phyloP scores from a whole-genome alignment of 2,797 vertebrate genomes.

The Semotilus atromaculatus region DNA sequence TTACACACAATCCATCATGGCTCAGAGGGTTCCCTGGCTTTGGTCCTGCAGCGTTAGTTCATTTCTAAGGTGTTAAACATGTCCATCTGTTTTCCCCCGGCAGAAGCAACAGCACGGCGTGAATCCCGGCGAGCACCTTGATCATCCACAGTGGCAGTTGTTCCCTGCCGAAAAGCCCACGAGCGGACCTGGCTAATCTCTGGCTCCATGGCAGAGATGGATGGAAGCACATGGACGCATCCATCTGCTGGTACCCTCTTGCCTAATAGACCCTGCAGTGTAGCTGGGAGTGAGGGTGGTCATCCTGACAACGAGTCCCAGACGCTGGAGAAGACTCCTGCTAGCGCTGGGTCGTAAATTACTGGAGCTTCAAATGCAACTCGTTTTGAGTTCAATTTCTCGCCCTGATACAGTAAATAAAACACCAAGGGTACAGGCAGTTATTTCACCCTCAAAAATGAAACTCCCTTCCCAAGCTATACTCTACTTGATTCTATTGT shows the following conservation, averaged over 20 bases:
- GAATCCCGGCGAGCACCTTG: constrained; percentile 59
- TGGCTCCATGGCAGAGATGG: constrained; percentile 63
- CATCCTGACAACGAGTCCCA: constrained; percentile 50
- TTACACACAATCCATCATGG: constrained; percentile 34
- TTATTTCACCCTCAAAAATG: constrained; percentile 28
- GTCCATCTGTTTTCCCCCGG: constrained; percentile 68
- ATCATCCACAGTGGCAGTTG: constrained; percentile 59
- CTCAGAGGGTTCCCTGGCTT: constrained; percentile 55
- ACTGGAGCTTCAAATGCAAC: constrained; percentile 51
- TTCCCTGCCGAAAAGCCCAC: constrained; percentile 60
- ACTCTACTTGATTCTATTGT: background rate
- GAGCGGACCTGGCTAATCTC: constrained; percentile 62
- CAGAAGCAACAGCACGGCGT: constrained; percentile 42
- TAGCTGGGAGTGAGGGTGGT: constrained; percentile 51
- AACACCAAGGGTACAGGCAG: constrained; percentile 18
- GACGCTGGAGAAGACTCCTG: constrained; percentile 51
- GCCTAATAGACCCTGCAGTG: constrained; percentile 55
- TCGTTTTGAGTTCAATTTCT: constrained; percentile 45
- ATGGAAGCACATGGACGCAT: constrained; percentile 55
- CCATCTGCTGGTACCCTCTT: constrained; percentile 64
- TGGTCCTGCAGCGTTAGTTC: constrained; percentile 56
- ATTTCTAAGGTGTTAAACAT: constrained; percentile 63
- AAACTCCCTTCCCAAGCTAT: constrained; percentile 33
- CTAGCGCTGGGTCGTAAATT: constrained; percentile 48
- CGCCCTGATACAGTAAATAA: constrained; percentile 52